Percentiles rank a stretch among this genome's conserved stretches.
Conservation (phyloP, 2,888 invertebrate species). For the Drosophila anomalata region DNA sequence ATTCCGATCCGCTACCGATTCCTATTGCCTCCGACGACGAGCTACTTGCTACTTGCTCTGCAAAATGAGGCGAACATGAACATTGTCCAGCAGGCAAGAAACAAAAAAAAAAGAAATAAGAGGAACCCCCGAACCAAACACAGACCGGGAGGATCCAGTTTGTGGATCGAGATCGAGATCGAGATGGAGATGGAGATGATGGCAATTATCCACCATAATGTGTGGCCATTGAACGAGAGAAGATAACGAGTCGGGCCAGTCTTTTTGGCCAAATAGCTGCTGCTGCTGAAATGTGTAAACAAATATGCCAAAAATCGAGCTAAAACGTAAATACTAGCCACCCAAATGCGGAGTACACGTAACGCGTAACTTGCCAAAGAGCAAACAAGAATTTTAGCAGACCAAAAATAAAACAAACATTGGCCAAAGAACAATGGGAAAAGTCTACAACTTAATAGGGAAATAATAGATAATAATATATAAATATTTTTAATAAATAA, state of each 20-base stretch:
- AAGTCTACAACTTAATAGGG: neutral
- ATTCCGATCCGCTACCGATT: neutral
- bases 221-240: slow-evolving; percentile 42
- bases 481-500: too few relatives aligned
- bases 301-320: slow-evolving; percentile 42
- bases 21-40: neutral
- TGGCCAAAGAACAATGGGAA: slow-evolving; percentile 9
- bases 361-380: slow-evolving; percentile 23
- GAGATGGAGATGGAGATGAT: slow-evolving; percentile 6
- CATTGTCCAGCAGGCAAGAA: slow-evolving; percentile 41
- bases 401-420: slow-evolving; percentile 38
- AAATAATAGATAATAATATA: neutral
- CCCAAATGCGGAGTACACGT: slow-evolving; percentile 20
- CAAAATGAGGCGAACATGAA: slow-evolving; percentile 45
- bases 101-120: too few relatives aligned
- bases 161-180: too few relatives aligned
- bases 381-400: slow-evolving; percentile 9
- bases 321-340: slow-evolving; percentile 42
- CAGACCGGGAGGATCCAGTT: slow-evolving; percentile 14
- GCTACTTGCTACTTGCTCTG: slow-evolving; percentile 1
- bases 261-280: slow-evolving; percentile 16
- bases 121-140: neutral
- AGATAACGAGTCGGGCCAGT: slow-evolving; percentile 34
- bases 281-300: slow-evolving; percentile 53
- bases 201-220: slow-evolving; percentile 55